Evolutionary conservation across 2,888 invertebrate genomes (phyloP), one percentile per base, ranked within the genome.

Genomic region (Sepiola atlantica): DNA sequence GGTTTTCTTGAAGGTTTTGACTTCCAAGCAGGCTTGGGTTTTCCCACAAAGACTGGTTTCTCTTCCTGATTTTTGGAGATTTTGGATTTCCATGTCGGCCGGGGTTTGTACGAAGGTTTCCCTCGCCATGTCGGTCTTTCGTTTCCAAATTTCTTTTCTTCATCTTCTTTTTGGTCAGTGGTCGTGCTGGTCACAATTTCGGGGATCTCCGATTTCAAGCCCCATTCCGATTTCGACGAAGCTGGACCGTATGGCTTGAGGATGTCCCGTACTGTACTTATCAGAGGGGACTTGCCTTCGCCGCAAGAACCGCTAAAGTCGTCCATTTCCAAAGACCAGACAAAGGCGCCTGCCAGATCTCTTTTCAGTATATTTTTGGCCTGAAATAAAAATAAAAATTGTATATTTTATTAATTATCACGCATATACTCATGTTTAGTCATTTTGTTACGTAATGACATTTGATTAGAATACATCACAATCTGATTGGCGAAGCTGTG

Each of bases 261-360:
- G 6, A 95, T 95, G 96, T 98, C 98, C 95, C 98, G 98, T 98
- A 99, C 98, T 0, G 99, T 98, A 94, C 98, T 98, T 95, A 99
- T 98, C 93, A 99, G 98, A 0, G 99, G 99, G 97, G 98, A 99
- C 96, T 98, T 99, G 92, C 99, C 99, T 94, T 98, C 98, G 24
- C 99, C 99, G 96, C 99, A 99, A 94, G 95, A 96, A 28, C 99
- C 99, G 95, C 98, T 98, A 98, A 99, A 99, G 97, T 99, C 99
- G 96, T 99, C 99, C 99, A 99, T 98, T 96, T 99, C 99, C 45
- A 99, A 98, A 0, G 99, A 99, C 99, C 99, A 99, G 93, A 99
- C 98, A 99, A 99, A 99, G 94, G 99, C 99, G 32, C 99, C 99
- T 91, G 99, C 99, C 45, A 96, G 94, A 55, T 95, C 95, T 55